Evolutionary conservation across 2,888 invertebrate species (phyloP), one percentile per base, ranked within the genome.

Genomic region (Elgonia sp.): DNA sequence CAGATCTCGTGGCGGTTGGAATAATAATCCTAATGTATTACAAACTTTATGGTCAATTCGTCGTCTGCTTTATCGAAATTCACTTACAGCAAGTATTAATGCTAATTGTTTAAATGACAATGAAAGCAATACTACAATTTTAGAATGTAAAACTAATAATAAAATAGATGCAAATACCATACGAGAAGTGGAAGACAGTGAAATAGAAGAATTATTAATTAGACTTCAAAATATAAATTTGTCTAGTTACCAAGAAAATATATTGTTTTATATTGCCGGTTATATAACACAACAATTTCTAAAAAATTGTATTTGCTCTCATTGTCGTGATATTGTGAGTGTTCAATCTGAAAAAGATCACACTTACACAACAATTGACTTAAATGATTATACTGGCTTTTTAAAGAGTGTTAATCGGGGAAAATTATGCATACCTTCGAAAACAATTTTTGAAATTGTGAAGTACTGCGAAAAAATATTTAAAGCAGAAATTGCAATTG

Each of bases 11-110:
- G 72, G 42, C 1, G 55, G 72, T 0, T 73, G 57, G 55, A 73
- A 73, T 12, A 73, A 73, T 18, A 70, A 70, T 39, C 55, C 70
- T 2, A 55, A 18, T 55, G 18, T 39, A 7, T 39, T 70, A 39
- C 72, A 73, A 73, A 40, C 72, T 14, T 53, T 69, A n/a, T 69
- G 69, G 69, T 12, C 69, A 9, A 69, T 69, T 69, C 53, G 69
- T 53, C 21, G 50, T 0, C 10, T 69, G 18, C 18, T 69, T 16
- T 69, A 69, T 10, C 14, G 69, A 16, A 69, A 69, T 50, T 69
- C 69, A 0, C 16, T 69, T 18, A 29, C 50, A 29, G 46, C 70
- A 7, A 70, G 39, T n/a, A 1, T 70, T 50, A 70, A 70, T 29
- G 70, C 53, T 39, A 70, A 70, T 39, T 70, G 70, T 70, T 39